Evolutionary conservation across 2,888 invertebrate species (phyloP), one percentile per base, ranked within the genome.

Genomic region (Eristalis arbustorum): DNA sequence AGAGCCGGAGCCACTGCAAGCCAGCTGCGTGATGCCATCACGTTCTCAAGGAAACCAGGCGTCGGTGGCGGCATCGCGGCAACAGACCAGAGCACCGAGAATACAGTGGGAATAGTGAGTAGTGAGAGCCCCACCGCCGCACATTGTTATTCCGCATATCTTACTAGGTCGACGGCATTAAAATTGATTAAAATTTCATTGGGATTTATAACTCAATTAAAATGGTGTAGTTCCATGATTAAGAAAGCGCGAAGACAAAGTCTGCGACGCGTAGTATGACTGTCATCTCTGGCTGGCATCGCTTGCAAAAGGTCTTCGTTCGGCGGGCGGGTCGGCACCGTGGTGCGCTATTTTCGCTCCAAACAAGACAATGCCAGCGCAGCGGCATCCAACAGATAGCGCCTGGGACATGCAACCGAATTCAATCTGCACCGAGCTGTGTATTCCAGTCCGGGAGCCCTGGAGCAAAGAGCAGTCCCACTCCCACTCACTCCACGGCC

Each of bases 131-230:
- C 57, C 77, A 61, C 81, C 73, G 69, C 78, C 73, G 74, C 78
- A 72, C 87, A 75, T 87, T 75, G 83, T 79, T 79, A 76, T 87
- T 83, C 83, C 83, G 87, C 87, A 87, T 87, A 87, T 82, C 83
- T 87, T 87, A 87, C 83, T 87, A 83, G 87, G 87, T 87, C 87
- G 87, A 72, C 83, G 83, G 87, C 83, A 87, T 83, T 83, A 87
- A 87, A 87, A 87, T 87, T 87, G 87, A 87, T 87, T 87, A 87
- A 87, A 83, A 79, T 79, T 83, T 87, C 83, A 87, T 87, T 87
- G 78, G 67, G 79, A 87, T 87, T 87, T 87, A 87, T 87, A 87
- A 87, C 87, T 87, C 87, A 87, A 87, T 87, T 87, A 87, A 87
- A 87, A 87, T 79, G 75, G 87, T 87, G 87, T 87, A 83, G 74